Percentiles rank a stretch among this genome's conserved stretches.
Conservation (phyloP, 2,113 vertebrate genomes). For the Carlito syrichta region DNA sequence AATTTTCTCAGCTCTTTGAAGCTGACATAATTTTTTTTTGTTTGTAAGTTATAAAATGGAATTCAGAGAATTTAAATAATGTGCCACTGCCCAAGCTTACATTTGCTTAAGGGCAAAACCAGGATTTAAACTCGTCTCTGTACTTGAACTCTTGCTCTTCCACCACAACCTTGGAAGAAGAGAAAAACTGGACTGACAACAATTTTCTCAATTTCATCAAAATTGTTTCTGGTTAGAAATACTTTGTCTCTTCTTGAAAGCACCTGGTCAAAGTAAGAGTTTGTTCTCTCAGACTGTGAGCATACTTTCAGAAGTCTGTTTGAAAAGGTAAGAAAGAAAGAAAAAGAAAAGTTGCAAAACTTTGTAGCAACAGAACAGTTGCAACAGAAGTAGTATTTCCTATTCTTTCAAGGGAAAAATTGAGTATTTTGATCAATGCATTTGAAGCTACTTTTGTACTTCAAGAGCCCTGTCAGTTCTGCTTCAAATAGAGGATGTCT, state of each 20-base stretch:
- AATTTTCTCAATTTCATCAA: not conserved
- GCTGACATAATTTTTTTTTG: not conserved
- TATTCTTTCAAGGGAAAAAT: slow-evolving; percentile 33
- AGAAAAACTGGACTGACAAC: not conserved
- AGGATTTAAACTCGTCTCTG: not conserved
- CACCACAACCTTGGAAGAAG: not conserved
- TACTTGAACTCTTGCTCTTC: not conserved
- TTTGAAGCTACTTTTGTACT: slow-evolving; percentile 39
- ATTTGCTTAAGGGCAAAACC: not conserved
- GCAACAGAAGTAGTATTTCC: not conserved
- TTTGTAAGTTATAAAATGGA: not conserved
- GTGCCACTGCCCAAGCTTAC: not conserved
- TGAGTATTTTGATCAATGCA: not conserved
- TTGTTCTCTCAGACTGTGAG: not conserved
- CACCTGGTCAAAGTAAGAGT: not conserved
- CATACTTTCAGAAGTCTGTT: not conserved
- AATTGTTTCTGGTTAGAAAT: not conserved
- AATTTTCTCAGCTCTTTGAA: not conserved
- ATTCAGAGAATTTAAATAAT: not conserved
- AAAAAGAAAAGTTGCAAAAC: not conserved
- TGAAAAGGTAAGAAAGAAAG: slow-evolving; percentile 21
- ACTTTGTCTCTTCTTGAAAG: not conserved
- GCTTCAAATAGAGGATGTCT: not conserved
- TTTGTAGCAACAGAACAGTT: not conserved
- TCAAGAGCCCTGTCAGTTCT: not conserved